Evolutionary conservation across 2,888 invertebrate genomes (phyloP).

Genomic region (Dryocosmus kuriphilus): DNA sequence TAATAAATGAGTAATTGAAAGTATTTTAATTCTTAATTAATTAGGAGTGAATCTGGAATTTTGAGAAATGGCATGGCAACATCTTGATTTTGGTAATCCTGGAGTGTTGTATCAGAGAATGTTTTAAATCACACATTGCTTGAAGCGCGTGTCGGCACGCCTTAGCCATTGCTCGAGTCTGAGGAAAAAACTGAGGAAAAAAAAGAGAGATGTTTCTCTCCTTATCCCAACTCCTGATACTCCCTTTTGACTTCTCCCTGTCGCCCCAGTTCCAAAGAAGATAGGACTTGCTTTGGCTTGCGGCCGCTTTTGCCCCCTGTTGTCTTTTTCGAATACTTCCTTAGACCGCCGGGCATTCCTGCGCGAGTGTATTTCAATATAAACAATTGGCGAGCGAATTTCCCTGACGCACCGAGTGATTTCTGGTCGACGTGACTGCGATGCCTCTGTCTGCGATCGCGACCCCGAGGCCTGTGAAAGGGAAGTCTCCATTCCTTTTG

Average conservation of each 20-base stretch:
- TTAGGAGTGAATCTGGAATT: neutral
- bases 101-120: neutral
- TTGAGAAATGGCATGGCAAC: neutral
- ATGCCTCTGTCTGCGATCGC: slow-evolving; percentile 68
- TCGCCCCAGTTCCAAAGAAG: slow-evolving; percentile 52
- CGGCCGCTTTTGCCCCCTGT: slow-evolving; percentile 42
- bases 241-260: slow-evolving; percentile 42
- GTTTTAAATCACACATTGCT: slow-evolving; percentile 2
- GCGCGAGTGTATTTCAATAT: slow-evolving; percentile 71
- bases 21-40: neutral
- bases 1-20: no score
- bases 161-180: neutral
- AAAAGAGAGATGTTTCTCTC: neutral
- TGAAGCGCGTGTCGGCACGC: slow-evolving; percentile 7
- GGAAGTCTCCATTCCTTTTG: slow-evolving; percentile 41
- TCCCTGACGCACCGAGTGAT: slow-evolving; percentile 67
- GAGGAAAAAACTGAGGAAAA: neutral
- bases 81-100: neutral
- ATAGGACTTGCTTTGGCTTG: slow-evolving; percentile 48
- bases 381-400: slow-evolving; percentile 70
- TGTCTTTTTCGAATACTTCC: slow-evolving; percentile 54
- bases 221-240: slow-evolving; percentile 26
- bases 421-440: slow-evolving; percentile 70
- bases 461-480: slow-evolving; percentile 61
- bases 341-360: slow-evolving; percentile 62